Evolutionary conservation across 2,888 invertebrate species (phyloP).

Genomic region (Drosophila maculinotata): DNA sequence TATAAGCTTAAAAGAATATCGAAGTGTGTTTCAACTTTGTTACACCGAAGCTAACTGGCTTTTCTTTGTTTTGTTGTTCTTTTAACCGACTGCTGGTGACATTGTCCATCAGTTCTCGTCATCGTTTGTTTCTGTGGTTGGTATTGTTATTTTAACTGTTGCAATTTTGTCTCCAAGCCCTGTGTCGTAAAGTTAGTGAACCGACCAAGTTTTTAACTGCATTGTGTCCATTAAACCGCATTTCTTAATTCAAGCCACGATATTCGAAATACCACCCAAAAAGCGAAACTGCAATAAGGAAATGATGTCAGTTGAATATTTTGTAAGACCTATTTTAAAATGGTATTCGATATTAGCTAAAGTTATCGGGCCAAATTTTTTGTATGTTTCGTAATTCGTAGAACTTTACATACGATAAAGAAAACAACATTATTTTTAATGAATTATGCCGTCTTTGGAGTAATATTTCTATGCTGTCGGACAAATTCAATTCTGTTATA

Average conservation of each 20-base stretch:
- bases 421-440: neutral
- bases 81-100: conserved; percentile 45
- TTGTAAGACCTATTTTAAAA: neutral
- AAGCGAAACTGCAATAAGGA: conserved; percentile 15
- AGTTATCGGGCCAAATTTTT: too few relatives aligned
- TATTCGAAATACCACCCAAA: conserved; percentile 36
- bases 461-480: neutral
- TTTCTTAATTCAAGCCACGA: conserved; percentile 42
- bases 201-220: conserved; percentile 26
- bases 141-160: conserved; percentile 54
- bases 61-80: conserved; percentile 20
- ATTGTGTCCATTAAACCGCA: conserved; percentile 20
- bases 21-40: conserved; percentile 11
- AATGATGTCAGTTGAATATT: neutral
- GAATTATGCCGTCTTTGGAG: too few relatives aligned
- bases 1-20: too few relatives aligned
- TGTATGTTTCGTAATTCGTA: neutral
- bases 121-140: conserved; percentile 16
- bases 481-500: neutral
- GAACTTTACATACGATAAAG: neutral
- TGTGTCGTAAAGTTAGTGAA: conserved; percentile 15
- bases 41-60: neutral
- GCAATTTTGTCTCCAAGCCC: conserved; percentile 42
- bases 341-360: neutral
- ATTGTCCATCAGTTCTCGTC: conserved; percentile 49